These are phyloP conservation scores for Gerris lacustris DNA, from an alignment of 2,888 invertebrate genomes.

Conservation along the genomic window DNA sequence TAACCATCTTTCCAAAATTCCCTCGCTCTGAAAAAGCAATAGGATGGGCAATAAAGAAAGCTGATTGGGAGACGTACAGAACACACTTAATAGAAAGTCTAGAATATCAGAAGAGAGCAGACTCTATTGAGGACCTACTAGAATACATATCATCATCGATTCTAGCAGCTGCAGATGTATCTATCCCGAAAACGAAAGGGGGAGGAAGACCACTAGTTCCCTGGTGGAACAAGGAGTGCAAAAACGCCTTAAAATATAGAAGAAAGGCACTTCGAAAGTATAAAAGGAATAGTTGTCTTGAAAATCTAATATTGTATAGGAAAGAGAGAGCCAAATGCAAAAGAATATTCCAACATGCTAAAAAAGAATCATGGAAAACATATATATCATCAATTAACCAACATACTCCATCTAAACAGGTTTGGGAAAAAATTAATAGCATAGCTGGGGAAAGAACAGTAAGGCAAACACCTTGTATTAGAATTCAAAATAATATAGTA, in stretches of 20 bases:
- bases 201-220: neutral
- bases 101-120: no score
- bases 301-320: no score
- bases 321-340: no score
- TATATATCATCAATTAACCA: slow-evolving; percentile 1
- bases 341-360: no score
- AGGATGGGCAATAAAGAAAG: no score
- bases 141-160: neutral
- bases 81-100: no score
- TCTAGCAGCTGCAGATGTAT: neutral
- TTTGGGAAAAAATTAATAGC: no score
- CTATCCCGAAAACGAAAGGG: neutral
- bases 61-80: no score
- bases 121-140: no score
- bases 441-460: no score
- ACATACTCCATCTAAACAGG: neutral
- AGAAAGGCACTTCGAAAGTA: neutral
- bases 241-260: neutral
- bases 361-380: neutral
- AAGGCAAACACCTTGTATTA: neutral
- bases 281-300: neutral
- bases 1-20: no score
- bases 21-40: no score
- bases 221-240: neutral
- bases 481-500: neutral